These are phyloP conservation scores for Synergus umbraculus DNA, from an alignment of 2,888 invertebrate species.

Conservation along the genomic window DNA sequence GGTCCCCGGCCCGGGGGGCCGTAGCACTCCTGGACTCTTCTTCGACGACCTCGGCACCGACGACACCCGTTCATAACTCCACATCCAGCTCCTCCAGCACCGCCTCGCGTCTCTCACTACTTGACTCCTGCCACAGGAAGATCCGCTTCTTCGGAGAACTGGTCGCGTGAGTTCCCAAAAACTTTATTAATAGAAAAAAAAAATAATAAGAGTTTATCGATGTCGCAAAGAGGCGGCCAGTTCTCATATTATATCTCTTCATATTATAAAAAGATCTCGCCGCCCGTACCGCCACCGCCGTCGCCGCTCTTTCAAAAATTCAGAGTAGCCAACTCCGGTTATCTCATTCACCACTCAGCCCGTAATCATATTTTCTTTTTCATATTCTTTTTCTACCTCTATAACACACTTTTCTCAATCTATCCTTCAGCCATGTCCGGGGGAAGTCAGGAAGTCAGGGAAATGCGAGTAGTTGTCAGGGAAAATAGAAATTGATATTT, in stretches of 20 bases:
- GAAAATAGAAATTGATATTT: no score
- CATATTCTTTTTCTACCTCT: no score
- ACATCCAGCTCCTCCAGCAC: constrained; percentile 51
- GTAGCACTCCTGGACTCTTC: constrained; percentile 58
- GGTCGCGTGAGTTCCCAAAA: constrained; percentile 82
- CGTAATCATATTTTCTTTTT: no score
- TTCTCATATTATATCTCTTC: neutral
- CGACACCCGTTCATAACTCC: constrained; percentile 67
- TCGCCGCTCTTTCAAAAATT: no score
- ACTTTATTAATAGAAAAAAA: constrained; percentile 43
- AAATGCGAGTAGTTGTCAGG: no score
- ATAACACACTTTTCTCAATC: no score
- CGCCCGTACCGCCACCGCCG: no score
- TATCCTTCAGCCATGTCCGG: no score
- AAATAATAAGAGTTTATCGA: constrained; percentile 9
- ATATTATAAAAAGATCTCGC: no score
- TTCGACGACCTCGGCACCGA: constrained; percentile 67
- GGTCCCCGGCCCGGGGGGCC: constrained; percentile 67
- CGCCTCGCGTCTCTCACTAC: constrained; percentile 81
- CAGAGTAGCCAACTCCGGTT: no score
- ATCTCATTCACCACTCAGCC: no score
- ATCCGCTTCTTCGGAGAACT: constrained; percentile 85
- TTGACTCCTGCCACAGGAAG: constrained; percentile 86
- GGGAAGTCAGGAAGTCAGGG: no score
- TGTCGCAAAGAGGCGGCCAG: constrained; percentile 33